A percentile compares a stretch with the other conserved stretches of the same genome.
Evolutionary conservation across 2,797 vertebrate genomes (phyloP).

Genomic region (Chloroceryle amazona): DNA sequence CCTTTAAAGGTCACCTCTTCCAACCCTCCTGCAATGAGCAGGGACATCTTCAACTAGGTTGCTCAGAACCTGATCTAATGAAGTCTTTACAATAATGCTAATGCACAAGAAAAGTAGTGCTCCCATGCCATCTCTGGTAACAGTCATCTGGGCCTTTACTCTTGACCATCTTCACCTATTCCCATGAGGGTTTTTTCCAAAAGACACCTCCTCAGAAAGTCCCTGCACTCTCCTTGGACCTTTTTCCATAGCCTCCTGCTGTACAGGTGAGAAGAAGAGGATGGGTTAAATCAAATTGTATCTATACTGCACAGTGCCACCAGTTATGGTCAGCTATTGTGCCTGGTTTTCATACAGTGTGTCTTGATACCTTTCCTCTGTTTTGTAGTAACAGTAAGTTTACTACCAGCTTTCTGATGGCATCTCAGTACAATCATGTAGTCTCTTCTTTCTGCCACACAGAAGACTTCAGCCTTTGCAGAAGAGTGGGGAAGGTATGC

Average conservation of each 20-base stretch:
- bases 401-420: neutral
- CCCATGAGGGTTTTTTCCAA: neutral
- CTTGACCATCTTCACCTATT: neutral
- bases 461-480: neutral
- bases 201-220: neutral
- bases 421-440: neutral
- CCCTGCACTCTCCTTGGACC: neutral
- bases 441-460: neutral
- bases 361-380: neutral
- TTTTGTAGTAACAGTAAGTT: neutral
- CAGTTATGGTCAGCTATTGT: neutral
- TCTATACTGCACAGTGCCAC: neutral
- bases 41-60: neutral
- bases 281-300: neutral
- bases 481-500: neutral
- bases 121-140: neutral
- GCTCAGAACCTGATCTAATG: neutral
- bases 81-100: neutral
- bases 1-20: neutral
- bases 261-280: neutral
- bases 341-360: neutral
- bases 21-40: neutral
- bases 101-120: neutral
- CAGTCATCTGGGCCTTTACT: neutral
- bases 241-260: neutral